Evolutionary conservation across 2,113 vertebrate species (phyloP).

Genomic region (Aphelocoma coerulescens): DNA sequence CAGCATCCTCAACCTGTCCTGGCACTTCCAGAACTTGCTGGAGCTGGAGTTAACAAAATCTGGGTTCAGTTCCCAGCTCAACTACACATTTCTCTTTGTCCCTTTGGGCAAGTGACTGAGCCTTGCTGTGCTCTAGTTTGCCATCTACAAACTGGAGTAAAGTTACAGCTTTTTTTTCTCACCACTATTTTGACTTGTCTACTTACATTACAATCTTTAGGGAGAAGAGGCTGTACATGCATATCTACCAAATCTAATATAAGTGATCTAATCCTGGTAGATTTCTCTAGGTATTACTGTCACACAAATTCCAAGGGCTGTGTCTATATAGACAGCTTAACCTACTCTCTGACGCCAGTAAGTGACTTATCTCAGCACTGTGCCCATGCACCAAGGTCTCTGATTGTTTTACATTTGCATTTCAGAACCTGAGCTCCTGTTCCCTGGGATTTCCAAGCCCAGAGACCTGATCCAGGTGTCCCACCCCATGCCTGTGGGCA

Average conservation of each 20-base stretch:
- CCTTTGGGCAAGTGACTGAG: neutral
- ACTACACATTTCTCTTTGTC: neutral
- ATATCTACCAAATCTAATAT: slow-evolving; percentile 38
- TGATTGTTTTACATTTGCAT: neutral
- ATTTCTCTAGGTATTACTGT: slow-evolving; percentile 51
- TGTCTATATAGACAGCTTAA: slow-evolving; percentile 62
- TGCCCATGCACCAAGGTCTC: neutral
- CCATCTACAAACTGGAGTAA: neutral
- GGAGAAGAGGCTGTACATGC: neutral
- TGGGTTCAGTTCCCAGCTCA: neutral
- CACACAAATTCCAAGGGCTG: neutral
- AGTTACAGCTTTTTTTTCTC: slow-evolving; percentile 26
- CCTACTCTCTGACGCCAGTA: neutral
- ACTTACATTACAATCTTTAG: slow-evolving; percentile 30
- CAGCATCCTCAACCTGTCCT: neutral
- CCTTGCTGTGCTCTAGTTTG: neutral
- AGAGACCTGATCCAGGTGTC: neutral
- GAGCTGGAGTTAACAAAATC: neutral
- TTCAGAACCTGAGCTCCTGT: neutral
- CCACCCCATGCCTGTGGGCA: neutral
- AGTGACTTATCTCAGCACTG: neutral
- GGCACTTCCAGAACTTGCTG: neutral
- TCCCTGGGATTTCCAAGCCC: neutral
- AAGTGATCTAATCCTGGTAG: slow-evolving; percentile 58
- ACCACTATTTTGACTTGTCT: slow-evolving; percentile 39